These are phyloP conservation scores for Stenodera caucasica DNA, from an alignment of 2,888 invertebrate genomes.

Conservation along the genomic window DNA sequence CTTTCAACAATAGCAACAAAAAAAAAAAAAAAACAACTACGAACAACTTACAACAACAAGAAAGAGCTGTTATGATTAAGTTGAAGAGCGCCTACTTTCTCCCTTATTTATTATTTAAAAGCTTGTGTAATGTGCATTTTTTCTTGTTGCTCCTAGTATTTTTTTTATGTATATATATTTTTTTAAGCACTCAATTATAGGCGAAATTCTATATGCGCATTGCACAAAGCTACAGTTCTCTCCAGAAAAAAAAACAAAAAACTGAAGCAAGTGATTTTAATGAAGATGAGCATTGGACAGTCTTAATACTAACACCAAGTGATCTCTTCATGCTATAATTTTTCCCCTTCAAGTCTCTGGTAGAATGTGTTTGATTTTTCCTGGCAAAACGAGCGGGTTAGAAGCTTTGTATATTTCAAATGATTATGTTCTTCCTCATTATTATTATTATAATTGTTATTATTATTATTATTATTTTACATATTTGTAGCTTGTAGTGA, in stretches of 20 bases:
- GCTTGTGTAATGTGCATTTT: slow-evolving; percentile 52
- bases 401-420: slow-evolving; percentile 45
- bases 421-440: slow-evolving; percentile 41
- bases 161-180: slow-evolving; percentile 14
- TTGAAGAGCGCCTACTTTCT: slow-evolving; percentile 3
- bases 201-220: slow-evolving; percentile 33
- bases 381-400: slow-evolving; percentile 18
- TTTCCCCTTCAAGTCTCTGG: slow-evolving; percentile 33
- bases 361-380: slow-evolving; percentile 41
- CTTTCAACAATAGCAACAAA: neutral
- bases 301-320: slow-evolving; percentile 2
- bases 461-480: slow-evolving; percentile 36
- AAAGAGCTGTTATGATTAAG: slow-evolving; percentile 25
- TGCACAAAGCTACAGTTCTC: slow-evolving; percentile 38
- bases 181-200: slow-evolving; percentile 21
- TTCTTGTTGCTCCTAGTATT: slow-evolving; percentile 5
- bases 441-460: neutral
- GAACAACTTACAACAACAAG: neutral
- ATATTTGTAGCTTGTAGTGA: slow-evolving; percentile 51
- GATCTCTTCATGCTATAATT: neutral
- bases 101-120: slow-evolving; percentile 30
- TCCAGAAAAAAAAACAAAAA: slow-evolving; percentile 27
- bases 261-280: slow-evolving; percentile 27
- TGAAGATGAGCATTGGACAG: slow-evolving; percentile 20
- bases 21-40: neutral